Evolutionary conservation across 2,797 vertebrate genomes (phyloP), one percentile per base, ranked within the genome.

Genomic region (Threskiornis aethiopicus): DNA sequence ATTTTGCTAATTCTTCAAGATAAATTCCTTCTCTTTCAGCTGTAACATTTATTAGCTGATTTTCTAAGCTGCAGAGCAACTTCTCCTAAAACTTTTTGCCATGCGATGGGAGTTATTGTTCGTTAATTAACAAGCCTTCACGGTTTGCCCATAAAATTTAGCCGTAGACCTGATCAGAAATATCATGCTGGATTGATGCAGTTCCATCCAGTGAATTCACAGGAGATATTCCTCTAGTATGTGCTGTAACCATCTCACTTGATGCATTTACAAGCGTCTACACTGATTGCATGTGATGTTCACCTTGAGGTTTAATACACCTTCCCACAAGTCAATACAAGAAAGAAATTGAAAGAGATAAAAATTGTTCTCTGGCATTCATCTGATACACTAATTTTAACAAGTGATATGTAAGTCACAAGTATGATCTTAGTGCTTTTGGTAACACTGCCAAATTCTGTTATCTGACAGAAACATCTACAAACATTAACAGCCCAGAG

Each of bases 381-480:
- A 57, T 13, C 71, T 28, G 26, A 31, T 17, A 46, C 1, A 12
- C 22, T 6, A 3, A 35, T 37, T 62, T 62, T 44, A 55, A 39
- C 33, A 39, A n/a, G 35, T 10, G 54, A 20, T 18, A 35, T 2
- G 3, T 12, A 39, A 83, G 21, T 22, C n/a, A 28, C 41, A 24
- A 21, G 24, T 8, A 6, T 2, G 19, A 44, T 3, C 2, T 1
- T 2, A 49, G 39, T 6, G 58, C 76, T 52, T 80, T 69, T 37
- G 81, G 5, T 9, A 54, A 13, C 51, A 19, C 13, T 42, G 78
- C 49, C 69, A 47, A 20, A n/a, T 14, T 18, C 33, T 78, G 21
- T 4, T 44, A 24, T 5, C 55, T 28, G 37, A 16, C 65, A 61
- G 10, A 65, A 44, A 41, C 0, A 0, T 3, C 61, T 31, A 21